Conservation (phyloP, 30 jellyfish, hydroid and myxozoan genomes). For the Hydra vulgaris region DNA sequence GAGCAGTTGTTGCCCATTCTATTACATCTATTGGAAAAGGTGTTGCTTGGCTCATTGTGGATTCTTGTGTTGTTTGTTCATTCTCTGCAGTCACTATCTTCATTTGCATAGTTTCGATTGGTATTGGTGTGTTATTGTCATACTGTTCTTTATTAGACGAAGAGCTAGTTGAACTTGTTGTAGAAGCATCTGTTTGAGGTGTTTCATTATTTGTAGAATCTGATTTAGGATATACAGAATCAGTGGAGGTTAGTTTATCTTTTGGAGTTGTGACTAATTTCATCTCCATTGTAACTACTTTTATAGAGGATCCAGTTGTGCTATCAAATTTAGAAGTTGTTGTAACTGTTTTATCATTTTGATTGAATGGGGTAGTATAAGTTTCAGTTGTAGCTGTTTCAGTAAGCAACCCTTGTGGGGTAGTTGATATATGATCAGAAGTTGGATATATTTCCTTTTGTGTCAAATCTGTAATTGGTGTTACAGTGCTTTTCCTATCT, state of each 20-base stretch:
- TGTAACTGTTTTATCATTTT: neutral
- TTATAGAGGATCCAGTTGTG: neutral
- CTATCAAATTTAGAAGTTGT: neutral
- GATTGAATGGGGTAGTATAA: neutral
- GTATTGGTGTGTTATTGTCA: neutral
- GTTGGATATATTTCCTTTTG: neutral
- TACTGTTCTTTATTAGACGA: neutral
- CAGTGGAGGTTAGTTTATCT: neutral
- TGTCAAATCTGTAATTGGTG: neutral
- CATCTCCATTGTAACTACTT: neutral
- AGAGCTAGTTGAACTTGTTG: neutral
- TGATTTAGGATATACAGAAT: neutral
- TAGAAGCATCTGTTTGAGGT: neutral
- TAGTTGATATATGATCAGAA: neutral
- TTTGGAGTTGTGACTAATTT: no score
- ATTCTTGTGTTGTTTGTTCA: no score
- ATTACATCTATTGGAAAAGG: no score
- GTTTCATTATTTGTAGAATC: neutral
- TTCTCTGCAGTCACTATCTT: no score
- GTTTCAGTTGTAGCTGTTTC: constrained; percentile 16
- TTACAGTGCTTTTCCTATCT: neutral
- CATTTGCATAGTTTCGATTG: neutral
- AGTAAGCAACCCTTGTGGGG: constrained; percentile 15
- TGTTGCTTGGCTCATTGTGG: no score
- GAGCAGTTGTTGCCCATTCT: no score